These are phyloP conservation scores for Parasteatoda tepidariorum DNA, from an alignment of 1,140 invertebrate genomes.

Conservation along the genomic window DNA sequence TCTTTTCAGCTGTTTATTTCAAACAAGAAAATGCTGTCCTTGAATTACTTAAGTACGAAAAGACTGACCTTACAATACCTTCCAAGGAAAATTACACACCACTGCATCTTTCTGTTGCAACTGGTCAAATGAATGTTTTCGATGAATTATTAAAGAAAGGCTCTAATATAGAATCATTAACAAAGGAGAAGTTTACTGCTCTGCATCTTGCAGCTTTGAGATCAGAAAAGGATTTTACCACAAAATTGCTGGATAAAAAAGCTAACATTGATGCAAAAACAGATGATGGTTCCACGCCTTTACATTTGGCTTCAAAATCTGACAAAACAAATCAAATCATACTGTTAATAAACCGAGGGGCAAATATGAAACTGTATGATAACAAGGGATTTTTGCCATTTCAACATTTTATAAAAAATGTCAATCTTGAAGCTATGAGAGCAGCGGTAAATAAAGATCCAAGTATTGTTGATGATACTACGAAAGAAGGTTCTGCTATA, in stretches of 20 bases:
- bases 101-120: neutral
- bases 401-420: no score
- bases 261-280: neutral
- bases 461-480: no score
- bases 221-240: no score
- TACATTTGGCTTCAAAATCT: neutral
- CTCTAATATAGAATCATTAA: no score
- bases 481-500: no score
- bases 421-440: no score
- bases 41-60: neutral
- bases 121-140: neutral
- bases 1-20: neutral
- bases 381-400: no score
- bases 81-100: neutral
- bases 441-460: no score
- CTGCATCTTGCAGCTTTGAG: neutral
- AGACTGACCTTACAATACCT: neutral
- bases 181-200: neutral
- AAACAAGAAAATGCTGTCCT: neutral
- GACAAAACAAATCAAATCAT: no score
- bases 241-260: neutral
- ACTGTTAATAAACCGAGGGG: no score
- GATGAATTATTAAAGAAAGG: no score
- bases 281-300: neutral
- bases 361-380: no score